Evolutionary conservation across 2,113 vertebrate genomes (phyloP).

Genomic region (Lepus europaeus): DNA sequence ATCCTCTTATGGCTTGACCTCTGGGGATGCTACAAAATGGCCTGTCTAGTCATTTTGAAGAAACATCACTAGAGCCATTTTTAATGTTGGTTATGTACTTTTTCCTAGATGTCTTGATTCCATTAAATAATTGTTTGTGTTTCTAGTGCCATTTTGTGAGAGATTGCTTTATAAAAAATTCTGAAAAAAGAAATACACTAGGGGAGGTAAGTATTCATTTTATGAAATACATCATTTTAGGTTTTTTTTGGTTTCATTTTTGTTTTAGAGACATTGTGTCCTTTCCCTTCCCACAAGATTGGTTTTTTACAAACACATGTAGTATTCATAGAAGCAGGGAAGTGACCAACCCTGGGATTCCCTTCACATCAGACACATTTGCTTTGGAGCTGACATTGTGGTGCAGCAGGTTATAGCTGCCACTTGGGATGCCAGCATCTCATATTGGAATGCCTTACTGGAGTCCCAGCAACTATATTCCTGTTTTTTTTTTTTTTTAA

Average conservation of each 20-base stretch:
- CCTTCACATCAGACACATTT: not conserved
- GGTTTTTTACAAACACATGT: not conserved
- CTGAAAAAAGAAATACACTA: not conserved
- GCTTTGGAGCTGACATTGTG: not conserved
- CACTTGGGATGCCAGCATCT: no score
- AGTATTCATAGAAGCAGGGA: not conserved
- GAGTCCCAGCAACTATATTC: no score
- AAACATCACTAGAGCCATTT: not conserved
- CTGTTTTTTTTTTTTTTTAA: no score
- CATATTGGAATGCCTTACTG: no score
- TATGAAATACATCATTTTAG: not conserved
- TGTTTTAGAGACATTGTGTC: not conserved
- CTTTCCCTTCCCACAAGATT: not conserved
- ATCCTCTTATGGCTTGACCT: not conserved
- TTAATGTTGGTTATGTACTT: not conserved
- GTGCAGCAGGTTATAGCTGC: no score
- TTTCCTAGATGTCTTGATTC: conserved; percentile 29
- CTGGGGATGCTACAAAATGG: not conserved
- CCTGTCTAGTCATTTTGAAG: not conserved
- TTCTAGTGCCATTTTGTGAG: not conserved
- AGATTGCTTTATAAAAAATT: conserved; percentile 43
- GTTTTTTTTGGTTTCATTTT: not conserved
- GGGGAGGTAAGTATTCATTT: not conserved
- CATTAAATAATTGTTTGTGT: not conserved
- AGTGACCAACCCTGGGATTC: not conserved